These are phyloP conservation scores for Umimayanthus kanabou DNA, from an alignment of 92 coral and sea anemone species.

Conservation along the genomic window DNA sequence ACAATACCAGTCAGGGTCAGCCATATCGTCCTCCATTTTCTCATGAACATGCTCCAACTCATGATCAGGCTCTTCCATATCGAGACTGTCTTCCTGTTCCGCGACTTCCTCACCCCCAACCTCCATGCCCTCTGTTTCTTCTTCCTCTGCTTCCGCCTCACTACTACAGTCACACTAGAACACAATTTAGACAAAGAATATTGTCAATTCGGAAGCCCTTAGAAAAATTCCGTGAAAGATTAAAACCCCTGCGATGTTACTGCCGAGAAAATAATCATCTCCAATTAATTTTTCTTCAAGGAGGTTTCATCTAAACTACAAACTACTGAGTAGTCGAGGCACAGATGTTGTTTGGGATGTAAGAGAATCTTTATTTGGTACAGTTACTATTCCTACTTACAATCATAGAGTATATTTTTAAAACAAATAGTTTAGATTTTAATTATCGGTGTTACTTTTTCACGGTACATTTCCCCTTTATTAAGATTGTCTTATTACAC, in stretches of 20 bases:
- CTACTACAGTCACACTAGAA: constrained; percentile 53
- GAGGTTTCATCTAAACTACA: neutral
- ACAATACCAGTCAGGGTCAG: constrained; percentile 52
- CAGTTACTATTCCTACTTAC: too few species aligned
- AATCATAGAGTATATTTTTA: too few species aligned
- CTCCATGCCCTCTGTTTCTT: constrained; percentile 34
- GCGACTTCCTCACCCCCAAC: neutral
- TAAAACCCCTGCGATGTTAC: neutral
- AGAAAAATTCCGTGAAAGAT: neutral
- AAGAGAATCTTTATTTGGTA: too few species aligned
- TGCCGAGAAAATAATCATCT: neutral
- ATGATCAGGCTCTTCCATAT: constrained; percentile 29
- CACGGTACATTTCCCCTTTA: too few species aligned
- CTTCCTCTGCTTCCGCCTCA: constrained; percentile 36
- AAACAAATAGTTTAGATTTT: too few species aligned
- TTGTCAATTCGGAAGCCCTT: neutral
- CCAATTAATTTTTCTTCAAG: neutral
- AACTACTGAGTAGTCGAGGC: too few species aligned
- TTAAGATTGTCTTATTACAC: too few species aligned
- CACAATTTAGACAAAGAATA: constrained; percentile 18
- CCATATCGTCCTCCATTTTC: constrained; percentile 33
- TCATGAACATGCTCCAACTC: constrained; percentile 39
- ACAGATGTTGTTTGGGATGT: too few species aligned
- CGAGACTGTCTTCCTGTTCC: constrained; percentile 37
- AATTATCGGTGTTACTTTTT: too few species aligned